Percentiles rank a stretch among this genome's conserved stretches.
Evolutionary conservation across 2,888 invertebrate species (phyloP).

Genomic region (Deilephila porcellus): DNA sequence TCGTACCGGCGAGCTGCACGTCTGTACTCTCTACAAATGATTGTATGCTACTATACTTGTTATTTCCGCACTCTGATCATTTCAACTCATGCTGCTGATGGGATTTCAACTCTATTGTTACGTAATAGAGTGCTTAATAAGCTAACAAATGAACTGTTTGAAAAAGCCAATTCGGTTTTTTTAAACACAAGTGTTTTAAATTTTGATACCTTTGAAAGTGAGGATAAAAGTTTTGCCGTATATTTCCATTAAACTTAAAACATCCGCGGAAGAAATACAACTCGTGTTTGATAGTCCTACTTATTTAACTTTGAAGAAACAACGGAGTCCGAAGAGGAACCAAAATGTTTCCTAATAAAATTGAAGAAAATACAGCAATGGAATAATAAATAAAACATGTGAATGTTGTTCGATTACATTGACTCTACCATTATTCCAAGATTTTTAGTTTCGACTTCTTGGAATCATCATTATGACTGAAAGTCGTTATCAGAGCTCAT

Average conservation of each 20-base stretch:
- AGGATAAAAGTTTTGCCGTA: background rate
- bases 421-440: too few relatives aligned
- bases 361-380: background rate
- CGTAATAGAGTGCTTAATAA: background rate
- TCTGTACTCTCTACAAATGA: conserved; percentile 1
- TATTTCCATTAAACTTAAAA: background rate
- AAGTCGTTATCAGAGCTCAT: background rate
- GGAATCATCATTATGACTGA: too few relatives aligned
- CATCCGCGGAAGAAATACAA: background rate
- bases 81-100: background rate
- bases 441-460: too few relatives aligned
- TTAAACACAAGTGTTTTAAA: background rate
- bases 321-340: background rate
- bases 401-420: too few relatives aligned
- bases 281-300: background rate
- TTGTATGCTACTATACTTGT: conserved; percentile 35
- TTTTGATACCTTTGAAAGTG: conserved; percentile 5
- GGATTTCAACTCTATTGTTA: conserved; percentile 1
- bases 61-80: conserved; percentile 47
- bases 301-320: background rate
- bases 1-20: background rate
- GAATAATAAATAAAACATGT: too few relatives aligned
- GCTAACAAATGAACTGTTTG: background rate
- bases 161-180: background rate
- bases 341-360: background rate